Conservation (phyloP, 1,140 invertebrate genomes). For the Saccostrea glomerata region DNA sequence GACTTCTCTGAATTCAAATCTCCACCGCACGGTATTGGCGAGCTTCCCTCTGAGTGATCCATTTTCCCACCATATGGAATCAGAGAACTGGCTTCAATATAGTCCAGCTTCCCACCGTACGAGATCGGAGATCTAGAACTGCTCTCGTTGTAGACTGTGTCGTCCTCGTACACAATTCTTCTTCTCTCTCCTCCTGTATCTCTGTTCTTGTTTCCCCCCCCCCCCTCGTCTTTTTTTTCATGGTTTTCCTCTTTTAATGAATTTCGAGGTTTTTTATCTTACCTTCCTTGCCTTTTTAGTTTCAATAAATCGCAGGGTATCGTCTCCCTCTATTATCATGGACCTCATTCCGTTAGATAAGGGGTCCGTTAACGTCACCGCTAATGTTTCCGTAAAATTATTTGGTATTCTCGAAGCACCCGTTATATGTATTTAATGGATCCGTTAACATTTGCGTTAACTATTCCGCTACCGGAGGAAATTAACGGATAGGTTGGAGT, state of each 20-base stretch:
- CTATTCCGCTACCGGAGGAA: no score
- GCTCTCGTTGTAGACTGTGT: not conserved
- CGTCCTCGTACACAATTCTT: not conserved
- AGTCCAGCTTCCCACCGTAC: not conserved
- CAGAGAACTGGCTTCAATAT: not conserved
- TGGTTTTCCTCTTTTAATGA: not conserved
- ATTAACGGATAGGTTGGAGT: no score
- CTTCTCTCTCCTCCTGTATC: not conserved
- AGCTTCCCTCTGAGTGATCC: not conserved
- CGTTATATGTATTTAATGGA: no score
- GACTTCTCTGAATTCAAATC: not conserved
- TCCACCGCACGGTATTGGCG: not conserved
- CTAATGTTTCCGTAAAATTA: no score
- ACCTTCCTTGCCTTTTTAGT: not conserved
- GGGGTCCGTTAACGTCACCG: no score
- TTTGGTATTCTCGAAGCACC: no score
- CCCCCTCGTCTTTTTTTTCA: not conserved
- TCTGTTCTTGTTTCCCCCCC: not conserved
- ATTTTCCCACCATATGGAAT: not conserved
- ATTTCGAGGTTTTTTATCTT: not conserved
- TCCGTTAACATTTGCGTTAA: no score
- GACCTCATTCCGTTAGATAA: no score
- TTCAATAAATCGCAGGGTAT: no score
- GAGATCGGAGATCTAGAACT: slow-evolving; percentile 10
- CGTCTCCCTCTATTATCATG: no score